Base-by-base conservation (phyloP, 2,888 invertebrate genomes). In the Linhomoeus sp. region DNA sequence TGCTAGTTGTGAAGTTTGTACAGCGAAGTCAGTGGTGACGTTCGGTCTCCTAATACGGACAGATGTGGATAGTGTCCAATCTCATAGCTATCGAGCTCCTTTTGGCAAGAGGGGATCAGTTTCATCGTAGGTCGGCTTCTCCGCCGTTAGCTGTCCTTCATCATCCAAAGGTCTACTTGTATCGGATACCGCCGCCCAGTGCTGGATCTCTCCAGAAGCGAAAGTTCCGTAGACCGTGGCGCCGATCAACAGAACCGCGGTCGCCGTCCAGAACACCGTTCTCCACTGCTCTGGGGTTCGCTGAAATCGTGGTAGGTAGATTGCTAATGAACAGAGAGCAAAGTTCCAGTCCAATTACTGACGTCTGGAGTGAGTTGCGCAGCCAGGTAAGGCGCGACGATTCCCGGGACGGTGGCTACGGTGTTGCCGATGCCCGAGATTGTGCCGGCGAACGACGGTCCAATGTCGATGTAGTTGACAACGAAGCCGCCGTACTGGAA, bases 391-490 rank as follows among this genome's bases (percentile, higher is more conserved):
- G 66, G 66, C 1, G 65, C 62, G 24, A 66, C 49, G 52, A 67
- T 65, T 9, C 67, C 66, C 17, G 66, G 60, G 1, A 62, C 56
- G 20, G 65, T 57, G n/a, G 63, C 64, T 25, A 65, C 52, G 15
- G 65, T 61, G 53, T 67, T 67, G n/a, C 62, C 56, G 33, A 67
- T 59, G 9, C 66, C 66, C 52, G 65, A 64, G 40, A 67, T 49
- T 9, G 66, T 61, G 1, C 66, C 66, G 20, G 66, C 66, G 49
- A 58, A 66, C 3, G 57, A 55, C 15, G 66, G 66, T 24, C 65
- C 66, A 43, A 67, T 60, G 53, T 67, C 67, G 51, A 67, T 64
- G 49, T 63, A 65, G 50, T 67, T 67, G 48, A 66, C 62, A 19
- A 64, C 50, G 54, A 56, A 66, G 22, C 67, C 66, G 48, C 60